A percentile compares a stretch with the other conserved stretches of the same genome.
Conservation (phyloP, 2,888 invertebrate genomes). For the Cecidostiba fungosa region DNA sequence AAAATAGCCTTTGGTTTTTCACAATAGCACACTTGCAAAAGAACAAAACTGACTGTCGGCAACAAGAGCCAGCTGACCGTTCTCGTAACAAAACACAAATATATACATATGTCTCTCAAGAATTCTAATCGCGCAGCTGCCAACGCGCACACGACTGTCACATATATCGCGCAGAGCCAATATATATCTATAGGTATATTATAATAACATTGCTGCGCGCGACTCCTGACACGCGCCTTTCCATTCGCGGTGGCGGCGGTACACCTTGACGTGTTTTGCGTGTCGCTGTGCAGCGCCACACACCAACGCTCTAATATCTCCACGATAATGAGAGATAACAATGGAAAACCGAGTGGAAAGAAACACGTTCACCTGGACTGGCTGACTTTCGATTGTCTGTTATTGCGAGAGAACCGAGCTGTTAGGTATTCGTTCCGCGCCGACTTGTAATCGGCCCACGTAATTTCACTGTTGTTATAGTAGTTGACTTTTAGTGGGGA, state of each 20-base stretch:
- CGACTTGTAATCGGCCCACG: neutral
- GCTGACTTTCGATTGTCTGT: neutral
- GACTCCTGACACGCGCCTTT: neutral
- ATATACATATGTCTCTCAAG: neutral
- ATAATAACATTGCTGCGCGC: neutral
- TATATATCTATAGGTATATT: neutral
- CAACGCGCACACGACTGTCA: neutral
- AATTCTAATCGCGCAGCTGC: conserved; percentile 6
- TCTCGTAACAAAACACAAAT: neutral
- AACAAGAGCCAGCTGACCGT: neutral
- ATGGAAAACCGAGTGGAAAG: conserved; percentile 6
- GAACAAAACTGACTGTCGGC: neutral
- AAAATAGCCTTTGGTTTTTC: neutral
- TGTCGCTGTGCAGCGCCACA: neutral
- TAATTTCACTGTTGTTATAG: neutral
- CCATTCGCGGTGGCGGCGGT: neutral
- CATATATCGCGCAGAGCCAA: neutral
- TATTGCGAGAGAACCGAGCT: neutral
- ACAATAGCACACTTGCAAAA: neutral
- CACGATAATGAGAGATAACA: conserved; percentile 34
- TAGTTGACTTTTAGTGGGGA: no score
- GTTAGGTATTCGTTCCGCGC: no score
- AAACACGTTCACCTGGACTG: neutral
- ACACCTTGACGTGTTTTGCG: conserved; percentile 17
- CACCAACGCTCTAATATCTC: neutral